These are phyloP conservation scores for Chaetodon auriga DNA, from an alignment of 2,113 vertebrate species.

Conservation along the genomic window DNA sequence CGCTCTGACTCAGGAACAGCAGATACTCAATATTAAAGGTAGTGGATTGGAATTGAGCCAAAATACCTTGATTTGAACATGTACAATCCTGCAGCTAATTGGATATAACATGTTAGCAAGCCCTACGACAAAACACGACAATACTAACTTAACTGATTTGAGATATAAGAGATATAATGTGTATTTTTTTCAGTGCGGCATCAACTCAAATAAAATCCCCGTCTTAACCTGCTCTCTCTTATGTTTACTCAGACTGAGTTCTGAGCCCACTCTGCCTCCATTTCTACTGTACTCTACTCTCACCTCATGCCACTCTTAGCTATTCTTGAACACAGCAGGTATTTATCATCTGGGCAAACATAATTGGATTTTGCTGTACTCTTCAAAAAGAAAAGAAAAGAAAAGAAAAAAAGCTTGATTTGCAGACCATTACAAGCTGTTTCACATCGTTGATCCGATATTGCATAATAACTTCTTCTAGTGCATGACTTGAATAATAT, in stretches of 20 bases:
- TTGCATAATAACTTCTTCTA: slow-evolving; percentile 14
- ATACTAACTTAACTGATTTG: too few species aligned
- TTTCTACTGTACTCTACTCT: too few species aligned
- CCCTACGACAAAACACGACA: too few species aligned
- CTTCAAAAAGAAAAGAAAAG: background rate
- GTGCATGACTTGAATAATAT: slow-evolving; percentile 7
- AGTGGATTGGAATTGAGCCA: too few species aligned
- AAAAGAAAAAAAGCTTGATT: background rate
- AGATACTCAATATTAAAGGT: too few species aligned
- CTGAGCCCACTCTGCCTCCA: background rate
- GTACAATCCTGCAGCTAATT: too few species aligned
- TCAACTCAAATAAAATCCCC: background rate
- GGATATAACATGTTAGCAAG: too few species aligned
- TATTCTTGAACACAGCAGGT: slow-evolving; percentile 3
- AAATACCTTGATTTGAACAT: too few species aligned
- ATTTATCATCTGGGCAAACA: slow-evolving; percentile 28
- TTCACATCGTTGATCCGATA: slow-evolving; percentile 11
- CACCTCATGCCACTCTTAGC: slow-evolving; percentile 10
- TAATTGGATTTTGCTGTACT: slow-evolving; percentile 37
- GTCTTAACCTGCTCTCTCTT: background rate
- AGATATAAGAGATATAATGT: background rate
- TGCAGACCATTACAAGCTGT: slow-evolving; percentile 6
- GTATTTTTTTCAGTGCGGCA: background rate
- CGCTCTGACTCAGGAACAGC: too few species aligned
- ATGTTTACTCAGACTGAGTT: slow-evolving; percentile 9